Evolutionary conservation across 2,113 vertebrate species (phyloP).

Genomic region (Pimephales promelas): DNA sequence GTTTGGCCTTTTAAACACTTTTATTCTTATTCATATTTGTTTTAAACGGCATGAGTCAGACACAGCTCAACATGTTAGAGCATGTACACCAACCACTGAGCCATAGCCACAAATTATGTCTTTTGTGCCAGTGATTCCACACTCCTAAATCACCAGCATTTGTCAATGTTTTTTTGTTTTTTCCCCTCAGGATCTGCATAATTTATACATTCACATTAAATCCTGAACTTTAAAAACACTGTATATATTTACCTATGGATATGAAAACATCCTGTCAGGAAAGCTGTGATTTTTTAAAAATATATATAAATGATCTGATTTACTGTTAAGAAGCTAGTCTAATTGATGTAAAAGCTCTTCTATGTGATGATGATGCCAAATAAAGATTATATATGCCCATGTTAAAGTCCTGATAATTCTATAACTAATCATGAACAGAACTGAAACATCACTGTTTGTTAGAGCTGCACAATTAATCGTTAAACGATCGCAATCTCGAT

Average conservation of each 20-base stretch:
- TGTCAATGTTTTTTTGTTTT: background rate
- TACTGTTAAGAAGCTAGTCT: too few relatives aligned
- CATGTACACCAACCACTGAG: background rate
- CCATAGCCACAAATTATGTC: background rate
- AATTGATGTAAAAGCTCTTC: too few relatives aligned
- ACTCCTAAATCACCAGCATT: background rate
- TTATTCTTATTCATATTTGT: background rate
- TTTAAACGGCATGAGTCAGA: background rate
- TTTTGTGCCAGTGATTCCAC: background rate
- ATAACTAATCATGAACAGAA: background rate
- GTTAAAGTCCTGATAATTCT: too few relatives aligned
- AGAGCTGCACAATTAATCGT: too few relatives aligned
- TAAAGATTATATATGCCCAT: too few relatives aligned
- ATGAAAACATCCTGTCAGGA: too few relatives aligned
- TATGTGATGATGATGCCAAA: too few relatives aligned
- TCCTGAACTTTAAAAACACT: background rate
- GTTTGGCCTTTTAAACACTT: background rate
- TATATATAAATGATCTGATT: too few relatives aligned
- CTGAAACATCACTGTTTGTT: constrained; percentile 20
- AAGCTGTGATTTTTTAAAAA: too few relatives aligned
- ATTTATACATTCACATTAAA: background rate
- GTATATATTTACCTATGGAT: background rate
- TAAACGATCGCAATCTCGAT: too few relatives aligned
- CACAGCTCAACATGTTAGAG: background rate
- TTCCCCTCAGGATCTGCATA: background rate